phyloP scores from a whole-genome alignment of 2,888 invertebrate species.

The Rhyacophila evoluta region DNA sequence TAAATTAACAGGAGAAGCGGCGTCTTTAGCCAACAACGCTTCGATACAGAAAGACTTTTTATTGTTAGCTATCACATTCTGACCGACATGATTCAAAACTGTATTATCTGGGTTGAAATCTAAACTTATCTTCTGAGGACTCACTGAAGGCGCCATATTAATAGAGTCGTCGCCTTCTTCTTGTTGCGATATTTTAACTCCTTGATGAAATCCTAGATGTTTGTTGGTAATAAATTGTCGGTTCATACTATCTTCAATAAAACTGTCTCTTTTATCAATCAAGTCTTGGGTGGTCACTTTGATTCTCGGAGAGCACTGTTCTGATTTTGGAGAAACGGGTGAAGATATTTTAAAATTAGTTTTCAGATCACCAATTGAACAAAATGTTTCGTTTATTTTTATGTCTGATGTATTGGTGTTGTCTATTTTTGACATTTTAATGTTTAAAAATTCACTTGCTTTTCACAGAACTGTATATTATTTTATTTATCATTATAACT shows the following conservation, averaged over 20 bases:
- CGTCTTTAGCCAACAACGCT: conserved; percentile 78
- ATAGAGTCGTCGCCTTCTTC: background rate
- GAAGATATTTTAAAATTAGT: background rate
- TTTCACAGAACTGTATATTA: too few relatives aligned
- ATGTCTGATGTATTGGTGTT: background rate
- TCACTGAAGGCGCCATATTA: conserved; percentile 61
- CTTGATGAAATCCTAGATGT: background rate
- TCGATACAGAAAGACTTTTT: conserved; percentile 92
- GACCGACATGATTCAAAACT: conserved; percentile 59
- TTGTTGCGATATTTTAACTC: background rate
- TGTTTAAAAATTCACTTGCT: background rate
- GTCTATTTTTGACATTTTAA: background rate
- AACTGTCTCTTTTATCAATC: background rate
- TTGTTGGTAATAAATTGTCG: background rate
- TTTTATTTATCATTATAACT: too few relatives aligned
- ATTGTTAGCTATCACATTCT: conserved; percentile 56
- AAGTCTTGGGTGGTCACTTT: background rate
- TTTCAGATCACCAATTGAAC: background rate
- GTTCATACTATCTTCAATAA: background rate
- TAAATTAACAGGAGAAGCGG: conserved; percentile 57
- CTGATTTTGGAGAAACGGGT: background rate
- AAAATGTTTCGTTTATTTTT: background rate
- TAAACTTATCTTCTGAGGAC: conserved; percentile 51
- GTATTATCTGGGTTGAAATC: conserved; percentile 60
- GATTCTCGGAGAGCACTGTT: background rate